Percentiles rank a stretch among this genome's conserved stretches.
These are phyloP conservation scores for Pipistrellus kuhlii DNA, from an alignment of 2,797 vertebrate species.

Conservation along the genomic window DNA sequence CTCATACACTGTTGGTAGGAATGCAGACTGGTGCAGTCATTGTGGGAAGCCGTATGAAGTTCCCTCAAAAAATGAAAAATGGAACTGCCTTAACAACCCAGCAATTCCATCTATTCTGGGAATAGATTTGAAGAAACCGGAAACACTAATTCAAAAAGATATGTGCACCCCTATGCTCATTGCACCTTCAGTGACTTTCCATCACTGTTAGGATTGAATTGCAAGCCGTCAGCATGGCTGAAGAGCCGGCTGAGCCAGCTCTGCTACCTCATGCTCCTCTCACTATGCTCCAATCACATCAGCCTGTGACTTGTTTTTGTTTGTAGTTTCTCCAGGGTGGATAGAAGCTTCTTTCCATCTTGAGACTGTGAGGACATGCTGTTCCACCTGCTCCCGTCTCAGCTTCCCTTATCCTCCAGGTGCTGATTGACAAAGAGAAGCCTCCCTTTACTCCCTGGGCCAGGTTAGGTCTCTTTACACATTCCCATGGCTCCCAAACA, in stretches of 20 bases:
- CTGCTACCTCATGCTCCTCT: neutral
- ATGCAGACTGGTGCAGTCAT: neutral
- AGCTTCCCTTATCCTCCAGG: neutral
- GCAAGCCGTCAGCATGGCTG: neutral
- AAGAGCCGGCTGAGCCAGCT: neutral
- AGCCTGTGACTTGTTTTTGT: neutral
- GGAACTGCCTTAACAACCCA: no score
- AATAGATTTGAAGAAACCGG: neutral
- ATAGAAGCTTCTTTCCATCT: neutral
- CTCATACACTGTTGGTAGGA: neutral
- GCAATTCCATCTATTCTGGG: no score
- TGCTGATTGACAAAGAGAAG: neutral
- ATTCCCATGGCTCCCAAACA: no score
- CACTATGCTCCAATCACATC: neutral
- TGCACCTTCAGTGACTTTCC: neutral
- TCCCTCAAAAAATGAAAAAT: neutral
- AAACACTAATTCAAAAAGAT: neutral
- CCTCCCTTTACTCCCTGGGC: neutral
- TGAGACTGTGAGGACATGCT: neutral
- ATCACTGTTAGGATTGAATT: neutral
- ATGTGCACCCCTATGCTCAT: neutral
- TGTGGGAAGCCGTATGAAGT: neutral
- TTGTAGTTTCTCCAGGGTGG: neutral
- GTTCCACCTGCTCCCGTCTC: neutral
- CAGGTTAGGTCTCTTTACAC: neutral